A percentile compares a stretch with the other conserved stretches of the same genome.
phyloP scores from a whole-genome alignment of 2,113 vertebrate genomes.

The Pelusios castaneus region DNA sequence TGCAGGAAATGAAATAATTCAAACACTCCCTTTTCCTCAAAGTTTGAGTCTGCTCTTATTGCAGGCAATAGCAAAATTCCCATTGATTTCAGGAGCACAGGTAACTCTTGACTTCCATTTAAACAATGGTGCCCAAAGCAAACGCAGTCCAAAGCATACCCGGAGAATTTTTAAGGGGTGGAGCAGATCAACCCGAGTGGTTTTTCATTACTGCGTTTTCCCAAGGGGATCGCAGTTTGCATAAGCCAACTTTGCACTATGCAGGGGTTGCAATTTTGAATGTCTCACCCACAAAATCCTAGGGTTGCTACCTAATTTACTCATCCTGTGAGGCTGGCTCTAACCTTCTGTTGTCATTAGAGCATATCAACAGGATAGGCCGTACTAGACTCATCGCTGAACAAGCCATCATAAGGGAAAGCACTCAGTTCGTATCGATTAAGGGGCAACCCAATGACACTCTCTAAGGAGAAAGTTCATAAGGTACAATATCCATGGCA shows the following conservation, averaged over 20 bases:
- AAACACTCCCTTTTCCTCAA: neutral
- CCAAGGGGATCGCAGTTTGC: neutral
- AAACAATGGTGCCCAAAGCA: neutral
- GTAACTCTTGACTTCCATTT: neutral
- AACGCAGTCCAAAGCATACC: neutral
- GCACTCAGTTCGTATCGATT: neutral
- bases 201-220: neutral
- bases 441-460: neutral
- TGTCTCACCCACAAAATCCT: neutral
- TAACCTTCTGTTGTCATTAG: neutral
- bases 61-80: neutral
- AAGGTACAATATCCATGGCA: neutral
- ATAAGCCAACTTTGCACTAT: rapidly evolving
- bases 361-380: neutral
- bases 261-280: rapidly evolving
- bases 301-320: slow-evolving; percentile 1
- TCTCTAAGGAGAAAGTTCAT: neutral
- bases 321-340: neutral
- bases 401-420: neutral
- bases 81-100: neutral
- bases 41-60: neutral
- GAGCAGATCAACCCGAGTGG: neutral
- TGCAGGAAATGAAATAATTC: neutral
- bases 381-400: neutral
- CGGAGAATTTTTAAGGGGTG: neutral